Evolutionary conservation across 1,140 invertebrate species (phyloP).

Genomic region (Yoshiicerus persimilis): DNA sequence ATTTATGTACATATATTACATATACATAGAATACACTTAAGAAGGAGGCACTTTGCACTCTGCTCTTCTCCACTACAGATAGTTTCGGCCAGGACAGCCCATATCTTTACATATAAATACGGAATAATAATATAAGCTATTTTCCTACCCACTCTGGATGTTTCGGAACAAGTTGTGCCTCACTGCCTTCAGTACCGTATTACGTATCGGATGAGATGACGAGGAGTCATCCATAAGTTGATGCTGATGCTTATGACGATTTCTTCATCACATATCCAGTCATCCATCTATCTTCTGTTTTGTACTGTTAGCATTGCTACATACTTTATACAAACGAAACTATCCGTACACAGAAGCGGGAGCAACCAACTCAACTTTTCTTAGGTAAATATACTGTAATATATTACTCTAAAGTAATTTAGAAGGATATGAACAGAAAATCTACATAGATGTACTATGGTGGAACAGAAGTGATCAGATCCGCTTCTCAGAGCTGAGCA

Average conservation of each 20-base stretch:
- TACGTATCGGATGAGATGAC: background rate
- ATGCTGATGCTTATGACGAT: constrained; percentile 6
- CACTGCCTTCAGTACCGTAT: background rate
- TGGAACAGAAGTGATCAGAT: constrained; percentile 3
- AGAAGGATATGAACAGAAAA: background rate
- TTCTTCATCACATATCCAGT: background rate
- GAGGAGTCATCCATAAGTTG: constrained; percentile 8
- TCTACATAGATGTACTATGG: background rate
- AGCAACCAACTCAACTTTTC: background rate
- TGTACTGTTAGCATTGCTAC: background rate
- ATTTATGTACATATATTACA: background rate
- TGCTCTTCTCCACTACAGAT: background rate
- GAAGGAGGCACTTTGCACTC: background rate
- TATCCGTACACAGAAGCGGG: background rate
- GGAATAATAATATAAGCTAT: background rate
- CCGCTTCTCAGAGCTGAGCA: background rate
- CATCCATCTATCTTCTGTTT: background rate
- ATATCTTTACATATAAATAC: background rate
- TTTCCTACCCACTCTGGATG: background rate
- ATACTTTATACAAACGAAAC: too few relatives aligned
- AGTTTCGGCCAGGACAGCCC: background rate
- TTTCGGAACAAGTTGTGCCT: constrained; percentile 10
- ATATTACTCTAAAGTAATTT: background rate
- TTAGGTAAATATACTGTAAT: background rate
- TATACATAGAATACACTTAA: background rate